Base-by-base conservation (phyloP, 2,797 vertebrate genomes). In the Oryzias sinensis region DNA sequence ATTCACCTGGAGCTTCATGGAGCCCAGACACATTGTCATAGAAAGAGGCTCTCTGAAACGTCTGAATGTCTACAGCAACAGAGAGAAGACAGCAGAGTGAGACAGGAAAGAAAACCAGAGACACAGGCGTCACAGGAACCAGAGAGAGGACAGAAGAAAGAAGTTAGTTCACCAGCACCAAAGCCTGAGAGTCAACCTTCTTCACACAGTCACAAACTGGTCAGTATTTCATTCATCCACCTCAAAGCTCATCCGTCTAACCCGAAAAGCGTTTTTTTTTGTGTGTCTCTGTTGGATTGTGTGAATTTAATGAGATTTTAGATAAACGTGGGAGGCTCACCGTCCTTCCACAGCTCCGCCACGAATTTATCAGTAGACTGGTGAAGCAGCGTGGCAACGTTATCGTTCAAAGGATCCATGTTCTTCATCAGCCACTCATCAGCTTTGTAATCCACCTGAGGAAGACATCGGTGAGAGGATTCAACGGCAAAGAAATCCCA, bases 391-490 rank as follows among this genome's bases (percentile, higher is more conserved):
- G 95, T 93, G 61, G 97, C 96, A 6, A 98, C 93, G 11, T 98
- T 99, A 83, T 99, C 97, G 0, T 98, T 99, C 64, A 99, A 90
- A 0, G 97, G 97, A 76, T 99, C 97, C 97, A 98, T 98, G 89
- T 99, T 99, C 90, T 99, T 99, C 95, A 98, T 98, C 18, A 99
- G 91, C 97, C 97, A 99, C 62, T 97, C 95, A 2, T 96, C 96
- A 0, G 97, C 96, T 86, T 98, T 98, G 59, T 99, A 99, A 68
- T 99, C 97, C 88, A 99, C 97, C 97, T 99, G 66, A 14, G 44
- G 44, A 63, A 59, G 33, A 33, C 8, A 9, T 11, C 2, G 33
- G 33, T 33, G 8, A 33, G 33, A 33, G 2, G 20, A 2, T 22
- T 22, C 20, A 22, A 22, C 20, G 20, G 20, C 2, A 22, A 22